Evolutionary conservation across 2,888 invertebrate species (phyloP).

Genomic region (Loripinus fragilis): DNA sequence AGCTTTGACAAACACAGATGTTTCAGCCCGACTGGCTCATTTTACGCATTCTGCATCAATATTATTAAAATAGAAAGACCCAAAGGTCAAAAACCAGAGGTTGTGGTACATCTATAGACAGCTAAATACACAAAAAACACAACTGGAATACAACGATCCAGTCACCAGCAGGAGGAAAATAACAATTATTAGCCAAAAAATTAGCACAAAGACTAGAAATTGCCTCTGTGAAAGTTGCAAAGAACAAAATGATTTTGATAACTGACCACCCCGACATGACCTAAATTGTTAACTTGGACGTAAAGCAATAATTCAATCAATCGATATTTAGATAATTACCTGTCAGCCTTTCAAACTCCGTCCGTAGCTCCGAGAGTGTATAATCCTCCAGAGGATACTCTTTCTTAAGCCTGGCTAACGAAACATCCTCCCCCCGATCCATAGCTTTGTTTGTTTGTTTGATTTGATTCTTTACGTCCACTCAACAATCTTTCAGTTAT

Average conservation of each 20-base stretch:
- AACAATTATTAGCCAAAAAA: too few species aligned
- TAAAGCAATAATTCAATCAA: not conserved
- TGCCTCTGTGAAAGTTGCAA: not conserved
- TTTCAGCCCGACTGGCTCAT: not conserved
- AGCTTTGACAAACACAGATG: not conserved
- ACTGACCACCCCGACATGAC: not conserved
- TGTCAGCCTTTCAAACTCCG: constrained; percentile 20
- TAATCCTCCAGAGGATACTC: constrained; percentile 25
- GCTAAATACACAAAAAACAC: too few species aligned
- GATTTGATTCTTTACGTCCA: too few species aligned
- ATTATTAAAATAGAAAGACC: not conserved
- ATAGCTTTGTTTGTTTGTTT: too few species aligned
- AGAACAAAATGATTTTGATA: not conserved
- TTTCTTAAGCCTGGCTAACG: constrained; percentile 28
- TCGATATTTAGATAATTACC: not conserved
- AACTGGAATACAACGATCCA: too few species aligned
- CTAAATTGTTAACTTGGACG: not conserved
- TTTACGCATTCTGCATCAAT: not conserved
- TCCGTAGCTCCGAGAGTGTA: constrained; percentile 6
- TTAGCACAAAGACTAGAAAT: too few species aligned
- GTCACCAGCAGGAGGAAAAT: too few species aligned
- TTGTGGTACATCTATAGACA: too few species aligned
- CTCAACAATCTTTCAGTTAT: too few species aligned
- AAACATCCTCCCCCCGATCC: not conserved
- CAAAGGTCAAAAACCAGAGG: too few species aligned